Conservation (phyloP, 2,888 invertebrate genomes). For the Agrochola litura region DNA sequence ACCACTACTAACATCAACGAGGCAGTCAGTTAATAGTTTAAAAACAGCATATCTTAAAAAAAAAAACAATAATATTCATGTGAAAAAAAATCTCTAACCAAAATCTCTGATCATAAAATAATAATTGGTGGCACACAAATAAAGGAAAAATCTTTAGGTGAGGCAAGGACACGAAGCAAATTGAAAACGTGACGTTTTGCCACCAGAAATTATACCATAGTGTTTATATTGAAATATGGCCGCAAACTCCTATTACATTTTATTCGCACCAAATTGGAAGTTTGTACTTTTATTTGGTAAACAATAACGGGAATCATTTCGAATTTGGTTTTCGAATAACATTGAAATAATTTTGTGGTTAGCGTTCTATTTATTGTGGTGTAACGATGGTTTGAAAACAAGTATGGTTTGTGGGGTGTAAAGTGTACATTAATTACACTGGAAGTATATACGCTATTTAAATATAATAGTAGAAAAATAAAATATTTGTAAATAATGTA, state of each 20-base stretch:
- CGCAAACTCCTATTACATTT: constrained; percentile 42
- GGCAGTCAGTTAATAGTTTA: no score
- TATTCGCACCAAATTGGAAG: constrained; percentile 31
- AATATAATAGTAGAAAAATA: no score
- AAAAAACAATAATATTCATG: not conserved
- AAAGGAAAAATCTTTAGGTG: constrained; percentile 57
- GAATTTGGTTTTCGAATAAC: constrained; percentile 38
- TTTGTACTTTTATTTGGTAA: constrained; percentile 40
- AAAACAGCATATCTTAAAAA: no score
- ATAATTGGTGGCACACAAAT: constrained; percentile 69
- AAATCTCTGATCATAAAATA: constrained; percentile 47
- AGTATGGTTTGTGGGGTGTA: not conserved
- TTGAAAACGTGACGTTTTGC: constrained; percentile 74
- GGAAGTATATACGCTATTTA: not conserved
- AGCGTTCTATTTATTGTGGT: constrained; percentile 34
- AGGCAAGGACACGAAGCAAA: constrained; percentile 66
- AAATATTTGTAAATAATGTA: not conserved
- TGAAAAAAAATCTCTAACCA: not conserved
- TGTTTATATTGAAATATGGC: constrained; percentile 57
- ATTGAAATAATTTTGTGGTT: constrained; percentile 43
- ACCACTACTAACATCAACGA: no score
- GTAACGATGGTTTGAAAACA: constrained; percentile 7
- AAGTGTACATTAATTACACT: not conserved
- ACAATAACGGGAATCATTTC: constrained; percentile 21
- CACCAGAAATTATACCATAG: constrained; percentile 54